phyloP scores from a whole-genome alignment of 2,113 vertebrate genomes.

The Microtus montanus region DNA sequence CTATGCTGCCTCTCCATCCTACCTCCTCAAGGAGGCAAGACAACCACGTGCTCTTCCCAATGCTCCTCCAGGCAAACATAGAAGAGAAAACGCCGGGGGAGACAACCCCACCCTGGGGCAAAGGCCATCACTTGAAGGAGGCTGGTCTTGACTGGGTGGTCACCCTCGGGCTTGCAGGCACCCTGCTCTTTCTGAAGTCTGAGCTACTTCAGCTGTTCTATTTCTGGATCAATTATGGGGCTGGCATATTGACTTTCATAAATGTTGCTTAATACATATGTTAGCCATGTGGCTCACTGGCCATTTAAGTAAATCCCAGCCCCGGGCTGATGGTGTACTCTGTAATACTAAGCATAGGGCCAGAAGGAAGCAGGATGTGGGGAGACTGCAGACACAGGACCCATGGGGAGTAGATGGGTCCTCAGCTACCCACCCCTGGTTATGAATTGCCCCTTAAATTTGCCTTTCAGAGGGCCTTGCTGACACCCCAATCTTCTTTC shows the following conservation, averaged over 20 bases:
- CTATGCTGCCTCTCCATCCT: not conserved
- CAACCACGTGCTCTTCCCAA: not conserved
- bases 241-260: constrained; percentile 73
- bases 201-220: not conserved
- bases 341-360: rapidly evolving
- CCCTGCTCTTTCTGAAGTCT: not conserved
- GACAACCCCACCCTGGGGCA: not conserved
- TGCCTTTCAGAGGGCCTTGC: not conserved
- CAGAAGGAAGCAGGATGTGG: not conserved
- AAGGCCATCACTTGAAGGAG: not conserved
- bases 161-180: not conserved
- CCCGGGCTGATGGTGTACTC: not conserved
- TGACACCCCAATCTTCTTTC: not conserved
- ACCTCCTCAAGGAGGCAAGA: not conserved
- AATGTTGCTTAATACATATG: constrained; percentile 40
- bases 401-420: not conserved
- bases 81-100: not conserved
- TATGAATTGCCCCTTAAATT: not conserved
- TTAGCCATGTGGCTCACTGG: constrained; percentile 32
- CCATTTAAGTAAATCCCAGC: constrained; percentile 55
- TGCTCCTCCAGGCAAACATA: not conserved
- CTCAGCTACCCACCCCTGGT: not conserved
- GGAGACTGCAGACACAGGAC: rapidly evolving
- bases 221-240: constrained; percentile 61
- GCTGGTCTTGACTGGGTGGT: not conserved